Conservation (phyloP, 1,140 invertebrate genomes). For the Lasioglossum baleicum region DNA sequence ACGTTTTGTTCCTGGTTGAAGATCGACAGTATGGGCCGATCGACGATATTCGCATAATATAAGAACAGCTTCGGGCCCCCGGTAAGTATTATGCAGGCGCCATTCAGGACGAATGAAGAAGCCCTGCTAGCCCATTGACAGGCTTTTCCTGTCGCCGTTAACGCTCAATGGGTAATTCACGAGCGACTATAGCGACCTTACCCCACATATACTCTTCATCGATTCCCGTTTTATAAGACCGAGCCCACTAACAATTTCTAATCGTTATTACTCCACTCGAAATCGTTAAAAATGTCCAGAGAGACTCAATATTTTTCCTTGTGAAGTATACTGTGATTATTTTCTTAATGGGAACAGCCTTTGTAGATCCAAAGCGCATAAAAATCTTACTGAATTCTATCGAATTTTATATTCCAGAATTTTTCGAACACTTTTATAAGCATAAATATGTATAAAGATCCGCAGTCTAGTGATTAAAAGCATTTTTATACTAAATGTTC, state of each 20-base stretch:
- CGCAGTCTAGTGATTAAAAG: too few relatives aligned
- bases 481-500: too few relatives aligned
- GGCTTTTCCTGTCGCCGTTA: slow-evolving; percentile 25
- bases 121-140: slow-evolving; percentile 30
- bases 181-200: slow-evolving; percentile 29
- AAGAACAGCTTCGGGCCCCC: slow-evolving; percentile 15
- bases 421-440: too few relatives aligned
- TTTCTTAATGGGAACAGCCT: too few relatives aligned
- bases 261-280: too few relatives aligned
- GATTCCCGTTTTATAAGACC: background rate
- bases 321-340: too few relatives aligned
- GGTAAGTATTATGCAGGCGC: slow-evolving; percentile 39
- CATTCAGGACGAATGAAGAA: slow-evolving; percentile 14
- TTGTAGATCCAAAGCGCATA: too few relatives aligned
- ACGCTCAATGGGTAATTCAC: slow-evolving; percentile 41
- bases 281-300: too few relatives aligned
- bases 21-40: background rate
- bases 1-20: background rate
- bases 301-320: too few relatives aligned
- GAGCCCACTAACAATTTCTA: background rate
- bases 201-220: slow-evolving; percentile 7
- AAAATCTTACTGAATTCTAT: too few relatives aligned
- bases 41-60: slow-evolving; percentile 29
- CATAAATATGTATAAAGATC: too few relatives aligned
- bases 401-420: too few relatives aligned